Evolutionary conservation across 2,797 vertebrate genomes (phyloP).

Genomic region (Myotis pilosus): DNA sequence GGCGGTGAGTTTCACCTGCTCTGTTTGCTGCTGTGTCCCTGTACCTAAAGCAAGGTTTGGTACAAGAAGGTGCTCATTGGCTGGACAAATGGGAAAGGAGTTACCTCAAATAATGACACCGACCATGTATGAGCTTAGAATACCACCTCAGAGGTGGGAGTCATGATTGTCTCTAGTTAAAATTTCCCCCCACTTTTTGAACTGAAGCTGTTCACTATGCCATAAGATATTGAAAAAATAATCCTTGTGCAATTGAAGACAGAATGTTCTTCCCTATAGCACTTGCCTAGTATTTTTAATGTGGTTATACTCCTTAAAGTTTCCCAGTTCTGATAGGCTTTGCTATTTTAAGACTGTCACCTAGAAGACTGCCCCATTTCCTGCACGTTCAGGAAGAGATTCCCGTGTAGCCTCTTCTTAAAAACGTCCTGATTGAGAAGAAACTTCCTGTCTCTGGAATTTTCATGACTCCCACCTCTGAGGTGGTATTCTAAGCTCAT

Average conservation of each 20-base stretch:
- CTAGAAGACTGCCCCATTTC: not conserved
- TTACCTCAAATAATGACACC: no score
- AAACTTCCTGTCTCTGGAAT: not conserved
- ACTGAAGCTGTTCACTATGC: not conserved
- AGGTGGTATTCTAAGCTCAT: not conserved
- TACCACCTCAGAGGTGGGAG: no score
- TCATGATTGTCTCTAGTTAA: not conserved
- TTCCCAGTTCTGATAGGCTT: not conserved
- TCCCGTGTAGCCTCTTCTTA: not conserved
- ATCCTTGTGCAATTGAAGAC: not conserved
- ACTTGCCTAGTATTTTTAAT: not conserved
- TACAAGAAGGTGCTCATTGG: no score
- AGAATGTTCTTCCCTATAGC: not conserved
- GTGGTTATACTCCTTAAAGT: not conserved
- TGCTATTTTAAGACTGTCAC: constrained; percentile 39
- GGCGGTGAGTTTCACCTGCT: no score
- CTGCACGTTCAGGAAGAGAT: not conserved
- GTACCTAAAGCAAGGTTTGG: no score
- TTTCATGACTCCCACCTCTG: not conserved
- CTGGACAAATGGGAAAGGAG: no score
- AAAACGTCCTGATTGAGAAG: not conserved
- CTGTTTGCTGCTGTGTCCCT: no score
- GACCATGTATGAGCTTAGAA: no score
- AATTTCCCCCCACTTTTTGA: not conserved
- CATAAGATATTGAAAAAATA: not conserved